Evolutionary conservation across 2,888 invertebrate genomes (phyloP), one percentile per base, ranked within the genome.

Genomic region (Athrips mouffetella): DNA sequence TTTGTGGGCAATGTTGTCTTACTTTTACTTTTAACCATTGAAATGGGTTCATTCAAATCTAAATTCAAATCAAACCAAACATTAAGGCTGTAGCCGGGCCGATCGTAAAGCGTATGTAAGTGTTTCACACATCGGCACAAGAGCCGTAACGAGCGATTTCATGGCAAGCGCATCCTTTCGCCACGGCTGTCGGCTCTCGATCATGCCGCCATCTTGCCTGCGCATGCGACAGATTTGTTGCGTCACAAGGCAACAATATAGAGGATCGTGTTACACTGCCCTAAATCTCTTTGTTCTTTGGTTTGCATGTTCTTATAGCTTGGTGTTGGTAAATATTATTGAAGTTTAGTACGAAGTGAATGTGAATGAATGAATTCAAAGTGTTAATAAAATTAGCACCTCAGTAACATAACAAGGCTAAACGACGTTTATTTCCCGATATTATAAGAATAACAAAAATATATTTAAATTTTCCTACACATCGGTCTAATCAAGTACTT

Each of bases 141-240:
- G 65, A 66, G 67, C 63, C 68, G 73, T 80, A 81, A 79, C 79
- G 74, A 76, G 73, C 71, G 76, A 84, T 87, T 86, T 80, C 82
- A 82, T 79, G 78, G 75, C 68, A 55, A 62, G 83, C 80, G 80
- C 86, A 84, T 87, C 85, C 81, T 85, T 87, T 86, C 83, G 82
- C 74, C 73, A 83, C 75, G 82, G 79, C 73, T 80, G 82, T 82
- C 75, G 69, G 65, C 72, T 63, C 74, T 77, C 75, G 76, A 79
- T 80, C 80, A 76, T 70, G 62, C 58, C 63, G 72, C 75, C 78
- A 74, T 78, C 63, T 76, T 76, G 69, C 55, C 56, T 58, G 66
- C 63, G 69, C 65, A 70, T 75, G 75, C 76, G 80, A 82, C 80
- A 81, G 72, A 80, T 76, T 67, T 65, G 71, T 84, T 85, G 77